Evolutionary conservation across 2,113 vertebrate species (phyloP).

Genomic region (Typhlomys cinereus): DNA sequence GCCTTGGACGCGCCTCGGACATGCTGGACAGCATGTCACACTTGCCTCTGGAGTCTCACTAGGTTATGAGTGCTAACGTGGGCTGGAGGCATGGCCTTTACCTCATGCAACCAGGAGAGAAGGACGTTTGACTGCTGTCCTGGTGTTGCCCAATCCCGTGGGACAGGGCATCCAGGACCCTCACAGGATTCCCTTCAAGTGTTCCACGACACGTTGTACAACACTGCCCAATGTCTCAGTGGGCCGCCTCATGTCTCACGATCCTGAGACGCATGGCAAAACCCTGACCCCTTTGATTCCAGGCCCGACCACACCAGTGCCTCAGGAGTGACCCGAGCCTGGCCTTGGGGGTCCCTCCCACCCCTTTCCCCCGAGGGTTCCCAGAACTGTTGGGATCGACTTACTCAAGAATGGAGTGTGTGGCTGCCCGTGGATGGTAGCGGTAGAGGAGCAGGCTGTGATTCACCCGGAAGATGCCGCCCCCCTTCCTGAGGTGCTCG

Average conservation of each 20-base stretch:
- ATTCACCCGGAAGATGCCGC: slow-evolving; percentile 88
- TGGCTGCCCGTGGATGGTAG: slow-evolving; percentile 91
- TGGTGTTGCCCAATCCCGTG: background rate
- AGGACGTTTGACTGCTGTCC: no score
- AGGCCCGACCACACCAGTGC: fast-evolving
- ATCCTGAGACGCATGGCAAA: no score
- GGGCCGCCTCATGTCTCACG: background rate
- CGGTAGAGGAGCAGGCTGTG: slow-evolving; percentile 92
- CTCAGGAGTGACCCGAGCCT: no score
- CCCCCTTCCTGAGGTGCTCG: slow-evolving; percentile 89
- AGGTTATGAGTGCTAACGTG: background rate
- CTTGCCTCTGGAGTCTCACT: background rate
- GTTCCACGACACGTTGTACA: background rate
- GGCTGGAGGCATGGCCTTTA: background rate
- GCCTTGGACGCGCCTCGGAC: no score
- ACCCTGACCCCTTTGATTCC: background rate
- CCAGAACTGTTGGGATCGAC: slow-evolving; percentile 17
- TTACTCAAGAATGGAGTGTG: slow-evolving; percentile 93
- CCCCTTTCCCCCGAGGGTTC: background rate
- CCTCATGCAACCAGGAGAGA: background rate
- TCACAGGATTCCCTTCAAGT: background rate
- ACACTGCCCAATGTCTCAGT: background rate
- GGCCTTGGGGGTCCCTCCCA: no score
- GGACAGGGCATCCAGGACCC: background rate
- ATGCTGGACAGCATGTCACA: no score